A percentile compares a stretch with the other conserved stretches of the same genome.
These are phyloP conservation scores for Pampus argenteus DNA, from an alignment of 2,797 vertebrate genomes.

Conservation along the genomic window DNA sequence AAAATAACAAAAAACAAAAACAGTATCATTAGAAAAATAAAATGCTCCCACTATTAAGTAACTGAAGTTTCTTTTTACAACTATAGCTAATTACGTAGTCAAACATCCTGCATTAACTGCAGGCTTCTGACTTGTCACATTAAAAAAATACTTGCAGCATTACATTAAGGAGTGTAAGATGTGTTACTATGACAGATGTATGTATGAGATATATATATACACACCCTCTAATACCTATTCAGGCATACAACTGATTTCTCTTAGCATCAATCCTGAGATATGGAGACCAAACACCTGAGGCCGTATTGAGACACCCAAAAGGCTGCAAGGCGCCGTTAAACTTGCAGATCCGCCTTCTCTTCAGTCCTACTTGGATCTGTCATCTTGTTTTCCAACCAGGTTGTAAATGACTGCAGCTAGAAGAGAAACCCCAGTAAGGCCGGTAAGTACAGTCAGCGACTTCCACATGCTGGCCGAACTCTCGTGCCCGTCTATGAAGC, in stretches of 20 bases:
- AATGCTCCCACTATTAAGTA: not conserved
- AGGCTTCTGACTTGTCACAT: not conserved
- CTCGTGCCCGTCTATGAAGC: slow-evolving; percentile 81
- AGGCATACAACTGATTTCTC: not conserved
- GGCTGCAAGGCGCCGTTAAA: not conserved
- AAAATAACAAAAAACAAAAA: too few species aligned
- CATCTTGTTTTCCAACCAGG: slow-evolving; percentile 41
- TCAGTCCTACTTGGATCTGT: slow-evolving; percentile 29
- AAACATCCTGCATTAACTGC: not conserved
- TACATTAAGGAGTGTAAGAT: too few species aligned
- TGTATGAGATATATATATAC: too few species aligned
- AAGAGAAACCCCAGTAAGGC: slow-evolving; percentile 72
- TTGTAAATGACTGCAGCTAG: slow-evolving; percentile 57
- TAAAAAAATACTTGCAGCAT: too few species aligned
- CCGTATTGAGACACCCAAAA: not conserved
- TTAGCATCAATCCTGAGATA: not conserved
- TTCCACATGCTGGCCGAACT: slow-evolving; percentile 79
- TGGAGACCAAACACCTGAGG: not conserved
- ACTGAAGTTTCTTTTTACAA: not conserved
- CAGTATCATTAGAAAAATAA: slow-evolving; percentile 10
- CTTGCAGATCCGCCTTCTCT: not conserved
- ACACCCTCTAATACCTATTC: too few species aligned
- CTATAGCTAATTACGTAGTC: not conserved
- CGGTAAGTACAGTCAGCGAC: slow-evolving; percentile 61
- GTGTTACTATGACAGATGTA: too few species aligned